Conservation (phyloP, 2,888 invertebrate species). For the Eurytoma adleriae region DNA sequence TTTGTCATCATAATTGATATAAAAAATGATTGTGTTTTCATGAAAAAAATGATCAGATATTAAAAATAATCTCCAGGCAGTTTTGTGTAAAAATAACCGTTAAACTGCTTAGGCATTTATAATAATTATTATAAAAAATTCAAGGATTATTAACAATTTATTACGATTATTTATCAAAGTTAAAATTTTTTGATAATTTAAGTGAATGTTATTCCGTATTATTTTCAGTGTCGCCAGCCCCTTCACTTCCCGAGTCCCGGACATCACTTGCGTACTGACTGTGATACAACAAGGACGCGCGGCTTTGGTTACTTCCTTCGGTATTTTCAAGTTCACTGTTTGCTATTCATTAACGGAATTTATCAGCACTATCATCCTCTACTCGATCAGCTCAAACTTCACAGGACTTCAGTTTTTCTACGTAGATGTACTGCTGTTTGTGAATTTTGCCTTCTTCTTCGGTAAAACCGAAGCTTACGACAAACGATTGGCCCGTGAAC, state of each 20-base stretch:
- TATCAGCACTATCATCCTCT: conserved; percentile 87
- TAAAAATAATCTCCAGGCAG: too few species aligned
- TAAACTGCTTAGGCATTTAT: too few species aligned
- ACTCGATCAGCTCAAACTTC: conserved; percentile 81
- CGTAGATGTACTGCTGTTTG: conserved; percentile 81
- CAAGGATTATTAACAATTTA: too few species aligned
- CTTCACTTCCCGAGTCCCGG: conserved; percentile 89
- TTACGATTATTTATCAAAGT: background rate
- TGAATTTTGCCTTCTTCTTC: conserved; percentile 81
- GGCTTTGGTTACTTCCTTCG: conserved; percentile 92
- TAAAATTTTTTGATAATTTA: background rate
- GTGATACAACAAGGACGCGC: conserved; percentile 91
- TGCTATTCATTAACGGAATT: conserved; percentile 94
- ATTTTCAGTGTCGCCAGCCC: conserved; percentile 87
- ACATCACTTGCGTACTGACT: conserved; percentile 89
- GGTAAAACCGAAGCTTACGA: conserved; percentile 80
- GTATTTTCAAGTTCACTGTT: conserved; percentile 94
- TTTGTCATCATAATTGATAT: background rate
- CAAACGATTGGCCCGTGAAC: conserved; percentile 75
- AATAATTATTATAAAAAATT: too few species aligned
- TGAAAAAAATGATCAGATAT: too few species aligned
- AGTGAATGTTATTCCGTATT: background rate
- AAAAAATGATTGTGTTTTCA: too few species aligned
- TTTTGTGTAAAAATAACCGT: too few species aligned
- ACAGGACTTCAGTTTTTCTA: conserved; percentile 82